Evolutionary conservation across 2,888 invertebrate species (phyloP), one percentile per base, ranked within the genome.

Genomic region (Thereva nobilitata): DNA sequence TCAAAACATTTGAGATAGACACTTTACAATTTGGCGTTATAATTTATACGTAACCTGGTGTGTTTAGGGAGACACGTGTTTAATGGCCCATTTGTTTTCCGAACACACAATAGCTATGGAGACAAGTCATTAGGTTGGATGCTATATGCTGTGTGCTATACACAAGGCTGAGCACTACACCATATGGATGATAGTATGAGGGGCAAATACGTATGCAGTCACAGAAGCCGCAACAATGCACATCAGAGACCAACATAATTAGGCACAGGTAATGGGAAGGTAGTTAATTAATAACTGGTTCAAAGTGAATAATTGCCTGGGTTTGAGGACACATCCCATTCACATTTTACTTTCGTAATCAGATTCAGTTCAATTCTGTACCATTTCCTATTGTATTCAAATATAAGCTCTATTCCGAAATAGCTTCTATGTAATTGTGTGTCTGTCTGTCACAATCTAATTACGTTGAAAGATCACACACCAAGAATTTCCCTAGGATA

Each of bases 221-320:
- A 37, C 45, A 54, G 56, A 54, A 65, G 56, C 65, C 65, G 49
- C 54, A 65, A 65, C 65, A 65, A 65, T 66, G 50, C 59, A 66
- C 57, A 66, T 66, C 57, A 57, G 34, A 23, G 53, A 10, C 44
- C 55, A 42, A 52, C 49, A 68, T 65, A 68, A 68, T 68, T 68
- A 68, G 65, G 65, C 45, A 56, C 67, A 68, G 64, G 55, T 68
- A 59, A 68, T 68, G 57, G 64, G 67, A 68, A 68, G 68, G 68
- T 64, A 68, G 68, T 68, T 68, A 68, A 68, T 68, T 68, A 68
- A 68, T 68, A 68, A 64, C 65, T 40, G 53, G 42, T 61, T 66
- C 59, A 61, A 59, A 61, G 54, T 68, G 68, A 65, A 55, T 68
- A 66, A 68, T 68, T 49, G 59, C 64, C 47, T 44, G 45, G 55